A percentile compares a stretch with the other conserved stretches of the same genome.
These are phyloP conservation scores for Gryllus longicercus DNA, from an alignment of 2,888 invertebrate species.

Conservation along the genomic window DNA sequence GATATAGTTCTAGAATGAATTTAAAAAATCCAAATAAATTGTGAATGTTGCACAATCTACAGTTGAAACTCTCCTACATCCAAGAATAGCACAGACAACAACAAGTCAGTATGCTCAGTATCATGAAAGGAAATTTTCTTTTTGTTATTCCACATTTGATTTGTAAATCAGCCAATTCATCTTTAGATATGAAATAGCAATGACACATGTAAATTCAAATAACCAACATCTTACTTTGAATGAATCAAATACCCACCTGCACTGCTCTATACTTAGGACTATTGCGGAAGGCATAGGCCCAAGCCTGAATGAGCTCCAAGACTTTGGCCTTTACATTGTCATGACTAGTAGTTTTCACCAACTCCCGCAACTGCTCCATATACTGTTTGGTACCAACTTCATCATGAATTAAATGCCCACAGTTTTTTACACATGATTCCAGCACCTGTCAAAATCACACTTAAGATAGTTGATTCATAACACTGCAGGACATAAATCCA, in stretches of 20 bases:
- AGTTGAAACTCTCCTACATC: no score
- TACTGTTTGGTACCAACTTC: slow-evolving; percentile 88
- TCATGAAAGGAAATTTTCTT: no score
- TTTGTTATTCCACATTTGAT: no score
- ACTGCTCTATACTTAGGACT: slow-evolving; percentile 83
- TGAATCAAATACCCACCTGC: slow-evolving; percentile 57
- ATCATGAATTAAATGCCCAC: slow-evolving; percentile 84
- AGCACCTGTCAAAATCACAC: slow-evolving; percentile 55
- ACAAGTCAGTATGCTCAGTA: no score
- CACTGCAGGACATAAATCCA: no score
- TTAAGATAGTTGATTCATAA: not conserved
- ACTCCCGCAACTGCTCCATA: slow-evolving; percentile 89
- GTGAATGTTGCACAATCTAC: no score
- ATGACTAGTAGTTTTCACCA: slow-evolving; percentile 78
- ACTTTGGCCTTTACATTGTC: slow-evolving; percentile 81
- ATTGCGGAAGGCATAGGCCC: slow-evolving; percentile 97
- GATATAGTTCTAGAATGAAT: no score
- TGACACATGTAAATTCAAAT: no score
- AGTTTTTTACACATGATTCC: slow-evolving; percentile 97
- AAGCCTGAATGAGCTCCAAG: slow-evolving; percentile 91
- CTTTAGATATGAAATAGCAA: no score
- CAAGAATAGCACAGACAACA: no score
- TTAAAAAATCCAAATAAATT: no score
- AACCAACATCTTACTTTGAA: not conserved
- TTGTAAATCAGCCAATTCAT: no score